Evolutionary conservation across 2,797 vertebrate genomes (phyloP), one percentile per base, ranked within the genome.

Genomic region (Spinus pinus): DNA sequence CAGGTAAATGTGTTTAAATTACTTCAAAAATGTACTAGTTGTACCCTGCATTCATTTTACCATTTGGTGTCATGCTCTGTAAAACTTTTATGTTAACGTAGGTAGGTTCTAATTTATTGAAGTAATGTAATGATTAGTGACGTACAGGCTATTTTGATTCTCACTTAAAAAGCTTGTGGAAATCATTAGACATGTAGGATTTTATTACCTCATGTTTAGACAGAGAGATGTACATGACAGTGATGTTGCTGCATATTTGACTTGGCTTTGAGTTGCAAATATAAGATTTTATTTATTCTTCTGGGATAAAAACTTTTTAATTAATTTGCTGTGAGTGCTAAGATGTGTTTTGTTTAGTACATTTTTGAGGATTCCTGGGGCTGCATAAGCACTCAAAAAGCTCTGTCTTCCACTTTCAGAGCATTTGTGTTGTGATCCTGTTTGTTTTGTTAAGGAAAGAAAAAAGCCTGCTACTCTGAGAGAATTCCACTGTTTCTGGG

Each of bases 1-100:
- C 99, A 93, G 99, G 99, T 99, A 98, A 97, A 90, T 92, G 23
- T 39, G 10, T 90, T 84, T 80, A 58, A 91, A 41, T 58, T 25
- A 49, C 37, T 85, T 89, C 33, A 1, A 79, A 60, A 86, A 56
- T 22, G 3, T 61, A 44, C 24, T 39, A 46, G 3, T 78, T 77
- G 18, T 50, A 35, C 8, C 82, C 27, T 47, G 64, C 22, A 57
- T 67, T 95, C 81, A 9, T 92, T 91, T 82, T 67, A 47, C 37
- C 10, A 37, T 87, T 89, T 73, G 33, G 23, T 75, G 21, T 78
- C 6, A 19, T 44, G 20, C 71, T 66, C 31, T 70, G 4, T 58
- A 41, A 71, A 70, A 28, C 27, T 62, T 91, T n/a, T 15, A 35
- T 53, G 24, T n/a, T 53, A 50, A 86, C 74, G 65, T 28, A 15